Percentiles rank a stretch among this genome's conserved stretches.
Conservation (phyloP, 1,140 invertebrate genomes). For the Zeugodacus cucurbitae region DNA sequence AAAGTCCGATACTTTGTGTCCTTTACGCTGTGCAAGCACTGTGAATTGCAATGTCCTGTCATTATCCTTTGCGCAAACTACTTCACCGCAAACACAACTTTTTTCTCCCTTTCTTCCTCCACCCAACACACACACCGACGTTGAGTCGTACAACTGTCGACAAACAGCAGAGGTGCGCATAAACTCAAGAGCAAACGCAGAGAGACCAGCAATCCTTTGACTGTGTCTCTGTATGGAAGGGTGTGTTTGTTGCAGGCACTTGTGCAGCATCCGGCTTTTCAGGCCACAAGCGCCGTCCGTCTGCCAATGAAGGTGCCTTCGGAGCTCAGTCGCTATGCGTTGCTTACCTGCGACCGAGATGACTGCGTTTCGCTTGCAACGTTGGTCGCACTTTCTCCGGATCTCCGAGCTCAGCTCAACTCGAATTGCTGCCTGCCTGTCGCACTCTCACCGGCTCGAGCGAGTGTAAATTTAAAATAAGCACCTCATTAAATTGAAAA, state of each 20-base stretch:
- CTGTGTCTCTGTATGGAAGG: too few relatives aligned
- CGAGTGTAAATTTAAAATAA: constrained; percentile 61
- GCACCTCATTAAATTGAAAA: constrained; percentile 65
- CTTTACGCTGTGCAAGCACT: background rate
- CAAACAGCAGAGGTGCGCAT: background rate
- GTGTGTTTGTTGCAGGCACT: background rate
- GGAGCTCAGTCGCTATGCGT: background rate
- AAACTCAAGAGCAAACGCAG: background rate
- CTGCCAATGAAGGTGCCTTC: background rate
- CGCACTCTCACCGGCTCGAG: constrained; percentile 40
- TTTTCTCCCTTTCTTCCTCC: background rate
- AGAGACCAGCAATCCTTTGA: background rate
- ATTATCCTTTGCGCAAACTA: constrained; percentile 39
- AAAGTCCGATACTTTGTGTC: background rate
- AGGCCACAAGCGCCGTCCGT: constrained; percentile 5
- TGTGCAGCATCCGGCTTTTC: constrained; percentile 20
- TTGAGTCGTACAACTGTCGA: background rate
- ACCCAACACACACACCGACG: background rate
- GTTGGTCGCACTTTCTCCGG: background rate
- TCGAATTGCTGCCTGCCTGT: background rate
- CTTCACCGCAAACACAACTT: constrained; percentile 8
- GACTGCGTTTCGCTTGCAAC: background rate
- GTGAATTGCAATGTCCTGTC: constrained; percentile 21
- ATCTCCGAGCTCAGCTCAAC: background rate
- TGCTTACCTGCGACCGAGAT: background rate